Evolutionary conservation across 1,140 invertebrate species (phyloP).

Genomic region (Ceratina japonica): DNA sequence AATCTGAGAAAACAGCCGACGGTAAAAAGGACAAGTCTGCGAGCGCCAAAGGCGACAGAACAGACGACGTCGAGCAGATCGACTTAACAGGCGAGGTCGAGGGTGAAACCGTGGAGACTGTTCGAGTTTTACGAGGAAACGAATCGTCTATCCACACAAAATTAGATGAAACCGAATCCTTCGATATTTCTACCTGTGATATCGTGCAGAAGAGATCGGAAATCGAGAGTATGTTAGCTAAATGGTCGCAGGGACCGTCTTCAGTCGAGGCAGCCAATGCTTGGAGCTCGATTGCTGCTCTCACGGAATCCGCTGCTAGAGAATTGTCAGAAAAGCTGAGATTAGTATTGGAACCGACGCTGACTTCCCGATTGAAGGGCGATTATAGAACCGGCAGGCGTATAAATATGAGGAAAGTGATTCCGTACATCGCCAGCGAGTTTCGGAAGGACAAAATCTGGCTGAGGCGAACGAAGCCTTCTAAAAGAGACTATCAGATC

Average conservation of each 20-base stretch:
- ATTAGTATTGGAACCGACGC: slow-evolving; percentile 96
- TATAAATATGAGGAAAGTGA: slow-evolving; percentile 99
- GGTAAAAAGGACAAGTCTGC: slow-evolving; percentile 75
- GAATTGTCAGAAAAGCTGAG: slow-evolving; percentile 96
- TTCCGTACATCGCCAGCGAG: slow-evolving; percentile 99
- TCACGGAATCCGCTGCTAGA: slow-evolving; percentile 87
- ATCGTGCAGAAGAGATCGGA: slow-evolving; percentile 71
- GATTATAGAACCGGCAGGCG: slow-evolving; percentile 98
- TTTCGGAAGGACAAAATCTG: slow-evolving; percentile 99
- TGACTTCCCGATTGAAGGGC: slow-evolving; percentile 93
- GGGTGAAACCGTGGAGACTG: slow-evolving; percentile 71
- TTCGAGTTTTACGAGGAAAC: slow-evolving; percentile 83
- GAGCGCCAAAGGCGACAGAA: slow-evolving; percentile 65
- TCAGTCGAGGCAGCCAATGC: slow-evolving; percentile 78
- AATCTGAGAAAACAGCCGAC: slow-evolving; percentile 57
- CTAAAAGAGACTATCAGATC: slow-evolving; percentile 98
- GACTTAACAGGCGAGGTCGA: slow-evolving; percentile 79
- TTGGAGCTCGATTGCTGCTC: slow-evolving; percentile 81
- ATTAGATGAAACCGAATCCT: slow-evolving; percentile 49
- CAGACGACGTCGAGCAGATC: slow-evolving; percentile 44
- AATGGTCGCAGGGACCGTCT: slow-evolving; percentile 79
- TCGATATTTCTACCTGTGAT: slow-evolving; percentile 37
- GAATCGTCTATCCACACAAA: slow-evolving; percentile 86
- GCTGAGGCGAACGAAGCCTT: slow-evolving; percentile 96
- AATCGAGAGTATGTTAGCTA: slow-evolving; percentile 81